Evolutionary conservation across 2,113 vertebrate species (phyloP).

Genomic region (Anguilla rostrata): DNA sequence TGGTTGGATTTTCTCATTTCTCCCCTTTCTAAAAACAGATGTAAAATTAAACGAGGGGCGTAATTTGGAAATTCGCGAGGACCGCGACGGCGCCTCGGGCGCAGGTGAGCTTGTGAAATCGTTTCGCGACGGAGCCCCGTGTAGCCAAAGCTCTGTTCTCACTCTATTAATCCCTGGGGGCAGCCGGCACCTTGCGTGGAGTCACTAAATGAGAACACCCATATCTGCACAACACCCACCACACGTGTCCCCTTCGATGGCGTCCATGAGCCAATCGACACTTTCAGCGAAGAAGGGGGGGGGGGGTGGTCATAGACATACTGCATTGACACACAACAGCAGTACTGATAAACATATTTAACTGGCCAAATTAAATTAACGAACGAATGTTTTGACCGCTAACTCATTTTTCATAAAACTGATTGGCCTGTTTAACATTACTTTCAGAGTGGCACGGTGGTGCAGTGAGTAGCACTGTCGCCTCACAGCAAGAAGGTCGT

Average conservation of each 20-base stretch:
- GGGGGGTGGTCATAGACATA: too few relatives aligned
- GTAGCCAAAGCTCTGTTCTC: not conserved
- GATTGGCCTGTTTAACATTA: too few relatives aligned
- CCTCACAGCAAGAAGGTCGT: too few relatives aligned
- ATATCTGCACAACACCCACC: constrained; percentile 11
- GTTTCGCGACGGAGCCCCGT: not conserved
- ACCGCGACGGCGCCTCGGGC: not conserved
- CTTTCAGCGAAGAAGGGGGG: not conserved
- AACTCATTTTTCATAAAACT: too few relatives aligned
- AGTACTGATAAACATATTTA: too few relatives aligned
- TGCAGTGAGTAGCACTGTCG: too few relatives aligned
- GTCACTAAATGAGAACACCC: constrained; percentile 1
- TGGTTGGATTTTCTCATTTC: not conserved
- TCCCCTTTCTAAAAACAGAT: not conserved
- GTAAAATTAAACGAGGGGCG: not conserved
- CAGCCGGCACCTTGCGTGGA: not conserved
- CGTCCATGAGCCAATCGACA: not conserved
- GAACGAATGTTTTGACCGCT: too few relatives aligned
- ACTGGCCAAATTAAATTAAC: too few relatives aligned
- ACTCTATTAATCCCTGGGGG: not conserved
- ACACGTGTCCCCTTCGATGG: not conserved
- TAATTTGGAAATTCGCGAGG: not conserved
- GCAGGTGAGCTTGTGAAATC: not conserved
- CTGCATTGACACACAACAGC: too few relatives aligned
- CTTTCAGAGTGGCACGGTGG: too few relatives aligned